These are phyloP conservation scores for Labia minor DNA, from an alignment of 2,888 invertebrate species.

Conservation along the genomic window DNA sequence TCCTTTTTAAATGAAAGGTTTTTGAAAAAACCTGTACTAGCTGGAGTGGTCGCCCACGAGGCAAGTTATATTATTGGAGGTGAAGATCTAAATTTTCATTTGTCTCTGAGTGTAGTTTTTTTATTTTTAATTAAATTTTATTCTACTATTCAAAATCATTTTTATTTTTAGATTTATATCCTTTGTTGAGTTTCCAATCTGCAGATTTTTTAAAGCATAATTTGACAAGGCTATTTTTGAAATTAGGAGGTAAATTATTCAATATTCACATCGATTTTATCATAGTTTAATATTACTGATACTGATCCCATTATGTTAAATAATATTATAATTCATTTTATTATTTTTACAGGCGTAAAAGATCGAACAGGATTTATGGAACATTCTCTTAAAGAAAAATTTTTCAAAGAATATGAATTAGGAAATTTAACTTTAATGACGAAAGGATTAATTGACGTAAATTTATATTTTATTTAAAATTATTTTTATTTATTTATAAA, in stretches of 20 bases:
- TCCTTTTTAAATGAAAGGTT: slow-evolving; percentile 28
- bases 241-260: slow-evolving; percentile 30
- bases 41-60: slow-evolving; percentile 41
- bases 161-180: slow-evolving; percentile 31
- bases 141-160: not conserved
- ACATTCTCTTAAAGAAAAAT: slow-evolving; percentile 36
- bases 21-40: slow-evolving; percentile 38
- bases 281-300: no score
- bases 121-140: not conserved
- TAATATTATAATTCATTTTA: not conserved
- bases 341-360: slow-evolving; percentile 35
- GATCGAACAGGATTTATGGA: slow-evolving; percentile 37
- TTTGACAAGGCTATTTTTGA: slow-evolving; percentile 29
- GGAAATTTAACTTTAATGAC: slow-evolving; percentile 37
- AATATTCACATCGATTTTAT: no score
- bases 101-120: not conserved
- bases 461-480: no score
- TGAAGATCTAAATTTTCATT: slow-evolving; percentile 26
- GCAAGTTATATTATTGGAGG: slow-evolving; percentile 39
- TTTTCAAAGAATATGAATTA: slow-evolving; percentile 35
- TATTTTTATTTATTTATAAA: no score
- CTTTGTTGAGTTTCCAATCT: slow-evolving; percentile 25
- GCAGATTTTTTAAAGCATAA: slow-evolving; percentile 29
- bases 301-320: no score
- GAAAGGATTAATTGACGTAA: slow-evolving; percentile 42